Conservation (phyloP, 2,797 vertebrate species). For the Sebastes variabilis region DNA sequence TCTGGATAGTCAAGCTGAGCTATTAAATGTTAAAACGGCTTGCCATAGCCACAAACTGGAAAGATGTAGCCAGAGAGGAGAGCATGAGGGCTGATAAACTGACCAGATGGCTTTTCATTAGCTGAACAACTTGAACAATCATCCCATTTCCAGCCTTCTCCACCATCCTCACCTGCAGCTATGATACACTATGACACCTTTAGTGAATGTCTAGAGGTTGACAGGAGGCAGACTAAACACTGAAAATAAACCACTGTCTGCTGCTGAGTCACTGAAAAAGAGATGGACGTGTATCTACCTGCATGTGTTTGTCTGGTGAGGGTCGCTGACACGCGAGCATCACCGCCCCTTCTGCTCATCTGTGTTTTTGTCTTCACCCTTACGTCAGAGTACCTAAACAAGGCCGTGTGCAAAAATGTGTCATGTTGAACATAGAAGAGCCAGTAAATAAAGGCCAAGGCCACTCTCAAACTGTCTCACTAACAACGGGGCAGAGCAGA, state of each 20-base stretch:
- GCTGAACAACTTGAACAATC: background rate
- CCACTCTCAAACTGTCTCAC: background rate
- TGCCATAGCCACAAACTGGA: background rate
- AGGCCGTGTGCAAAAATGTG: background rate
- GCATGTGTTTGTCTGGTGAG: background rate
- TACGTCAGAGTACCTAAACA: background rate
- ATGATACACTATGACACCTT: background rate
- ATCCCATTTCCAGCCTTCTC: background rate
- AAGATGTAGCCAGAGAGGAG: background rate
- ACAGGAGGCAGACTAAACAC: conserved; percentile 8
- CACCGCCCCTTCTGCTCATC: background rate
- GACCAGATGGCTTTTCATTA: background rate
- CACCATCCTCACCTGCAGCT: background rate
- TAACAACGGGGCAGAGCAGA: conserved; percentile 5
- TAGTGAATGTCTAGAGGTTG: background rate
- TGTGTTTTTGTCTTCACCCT: conserved; percentile 6
- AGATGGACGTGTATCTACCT: background rate
- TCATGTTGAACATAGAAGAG: background rate
- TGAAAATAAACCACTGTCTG: background rate
- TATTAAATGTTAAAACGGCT: too few relatives aligned
- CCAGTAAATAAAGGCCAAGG: conserved; percentile 20
- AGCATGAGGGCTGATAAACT: background rate
- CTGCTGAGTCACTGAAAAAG: background rate
- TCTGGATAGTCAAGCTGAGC: too few relatives aligned
- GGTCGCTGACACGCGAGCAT: background rate